A percentile compares a stretch with the other conserved stretches of the same genome.
Conservation (phyloP, 2,113 vertebrate species). For the Misgurnus mizolepis region DNA sequence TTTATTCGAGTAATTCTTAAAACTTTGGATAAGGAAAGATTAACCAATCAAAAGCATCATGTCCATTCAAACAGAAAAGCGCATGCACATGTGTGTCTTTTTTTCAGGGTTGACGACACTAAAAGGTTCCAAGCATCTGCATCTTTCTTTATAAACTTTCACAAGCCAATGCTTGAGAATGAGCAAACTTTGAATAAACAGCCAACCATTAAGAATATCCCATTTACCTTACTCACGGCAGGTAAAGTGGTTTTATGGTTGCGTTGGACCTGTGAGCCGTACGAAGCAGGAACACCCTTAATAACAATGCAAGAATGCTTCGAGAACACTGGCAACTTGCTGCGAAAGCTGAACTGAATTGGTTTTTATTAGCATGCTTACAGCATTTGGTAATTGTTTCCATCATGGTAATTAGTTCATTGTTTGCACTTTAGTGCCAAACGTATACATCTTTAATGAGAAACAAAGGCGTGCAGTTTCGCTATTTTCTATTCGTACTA, state of each 20-base stretch:
- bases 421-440: constrained; percentile 62
- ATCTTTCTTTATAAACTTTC: constrained; percentile 37
- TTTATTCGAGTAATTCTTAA: constrained; percentile 66
- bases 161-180: constrained; percentile 32
- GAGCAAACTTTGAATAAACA: constrained; percentile 28
- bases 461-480: constrained; percentile 38
- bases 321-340: constrained; percentile 46
- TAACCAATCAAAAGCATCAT: constrained; percentile 26
- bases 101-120: constrained; percentile 46
- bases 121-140: constrained; percentile 36
- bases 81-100: constrained; percentile 46
- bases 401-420: constrained; percentile 64
- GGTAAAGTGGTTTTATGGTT: constrained; percentile 38
- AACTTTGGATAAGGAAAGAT: constrained; percentile 49
- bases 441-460: constrained; percentile 50
- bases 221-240: constrained; percentile 20
- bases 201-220: constrained; percentile 24
- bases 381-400: constrained; percentile 62
- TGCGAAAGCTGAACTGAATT: constrained; percentile 51
- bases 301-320: constrained; percentile 33
- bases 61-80: neutral
- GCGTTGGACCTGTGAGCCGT: constrained; percentile 18
- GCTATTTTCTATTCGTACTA: constrained; percentile 39
- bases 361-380: constrained; percentile 62
- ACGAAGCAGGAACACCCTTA: constrained; percentile 17